phyloP scores from a whole-genome alignment of 2,797 vertebrate species.

The Argya squamiceps region DNA sequence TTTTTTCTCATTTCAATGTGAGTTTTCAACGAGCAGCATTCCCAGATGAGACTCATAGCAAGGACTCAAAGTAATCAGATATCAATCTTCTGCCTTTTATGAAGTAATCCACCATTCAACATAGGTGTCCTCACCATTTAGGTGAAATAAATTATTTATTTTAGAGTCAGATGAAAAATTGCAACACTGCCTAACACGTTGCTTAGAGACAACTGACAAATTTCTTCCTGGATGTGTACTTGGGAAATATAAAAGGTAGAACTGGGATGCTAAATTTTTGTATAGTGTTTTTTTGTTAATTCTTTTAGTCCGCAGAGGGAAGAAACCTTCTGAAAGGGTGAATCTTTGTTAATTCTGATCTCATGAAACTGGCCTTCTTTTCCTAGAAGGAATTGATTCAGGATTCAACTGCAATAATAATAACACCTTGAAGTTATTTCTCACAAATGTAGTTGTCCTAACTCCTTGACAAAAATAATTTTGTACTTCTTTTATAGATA shows the following conservation, averaged over 20 bases:
- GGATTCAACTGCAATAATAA: background rate
- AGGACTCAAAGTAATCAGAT: background rate
- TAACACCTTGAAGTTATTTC: background rate
- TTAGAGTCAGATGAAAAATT: background rate
- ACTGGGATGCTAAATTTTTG: background rate
- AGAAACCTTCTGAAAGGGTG: background rate
- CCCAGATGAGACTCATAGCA: background rate
- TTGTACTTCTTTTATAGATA: background rate
- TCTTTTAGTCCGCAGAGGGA: background rate
- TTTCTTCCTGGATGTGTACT: background rate
- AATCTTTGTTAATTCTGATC: background rate
- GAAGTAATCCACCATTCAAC: background rate
- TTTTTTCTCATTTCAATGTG: background rate
- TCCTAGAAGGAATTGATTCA: background rate
- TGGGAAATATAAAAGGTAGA: background rate
- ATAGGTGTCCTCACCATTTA: background rate
- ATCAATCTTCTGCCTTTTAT: background rate
- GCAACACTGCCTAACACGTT: background rate
- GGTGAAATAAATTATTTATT: background rate
- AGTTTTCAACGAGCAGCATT: background rate
- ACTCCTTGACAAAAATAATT: background rate
- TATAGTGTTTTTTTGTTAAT: background rate
- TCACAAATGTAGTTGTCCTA: background rate
- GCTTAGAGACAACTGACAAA: constrained; percentile 42
- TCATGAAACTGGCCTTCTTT: background rate